phyloP scores from a whole-genome alignment of 92 coral and sea anemone genomes.

The Phenganax stokvisi region DNA sequence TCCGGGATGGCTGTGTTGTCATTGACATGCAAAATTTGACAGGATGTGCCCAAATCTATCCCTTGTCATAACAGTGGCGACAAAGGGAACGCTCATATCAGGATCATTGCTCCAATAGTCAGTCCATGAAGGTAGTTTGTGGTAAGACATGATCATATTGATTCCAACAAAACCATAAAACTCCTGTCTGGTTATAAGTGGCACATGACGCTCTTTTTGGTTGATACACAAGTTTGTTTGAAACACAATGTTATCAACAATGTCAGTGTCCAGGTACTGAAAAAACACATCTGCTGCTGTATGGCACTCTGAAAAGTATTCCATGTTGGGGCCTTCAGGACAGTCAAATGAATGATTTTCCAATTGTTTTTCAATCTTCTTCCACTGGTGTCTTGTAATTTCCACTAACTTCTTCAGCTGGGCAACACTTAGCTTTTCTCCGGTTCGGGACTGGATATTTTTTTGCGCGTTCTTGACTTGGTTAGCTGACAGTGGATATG shows the following conservation, averaged over 20 bases:
- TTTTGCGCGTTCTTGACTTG: slow-evolving; percentile 6
- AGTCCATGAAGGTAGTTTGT: slow-evolving; percentile 54
- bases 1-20: slow-evolving; percentile 29
- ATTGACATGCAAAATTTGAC: slow-evolving; percentile 39
- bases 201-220: slow-evolving; percentile 47
- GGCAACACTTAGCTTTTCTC: slow-evolving; percentile 35
- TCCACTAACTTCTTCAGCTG: slow-evolving; percentile 18
- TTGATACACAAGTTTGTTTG: slow-evolving; percentile 47
- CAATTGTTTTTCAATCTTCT: slow-evolving; percentile 25
- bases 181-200: slow-evolving; percentile 46
- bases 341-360: slow-evolving; percentile 36
- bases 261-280: slow-evolving; percentile 36
- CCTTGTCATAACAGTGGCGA: slow-evolving; percentile 40
- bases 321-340: slow-evolving; percentile 45
- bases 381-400: slow-evolving; percentile 40
- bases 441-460: not conserved
- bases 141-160: slow-evolving; percentile 52
- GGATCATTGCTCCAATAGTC: slow-evolving; percentile 50
- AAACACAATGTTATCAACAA: slow-evolving; percentile 40
- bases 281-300: slow-evolving; percentile 49
- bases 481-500: slow-evolving; percentile 4
- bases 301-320: slow-evolving; percentile 41
- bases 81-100: slow-evolving; percentile 51
- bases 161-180: slow-evolving; percentile 52
- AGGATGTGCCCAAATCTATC: slow-evolving; percentile 43